Evolutionary conservation across 2,888 invertebrate species (phyloP).

Genomic region (Clusia tigrina): DNA sequence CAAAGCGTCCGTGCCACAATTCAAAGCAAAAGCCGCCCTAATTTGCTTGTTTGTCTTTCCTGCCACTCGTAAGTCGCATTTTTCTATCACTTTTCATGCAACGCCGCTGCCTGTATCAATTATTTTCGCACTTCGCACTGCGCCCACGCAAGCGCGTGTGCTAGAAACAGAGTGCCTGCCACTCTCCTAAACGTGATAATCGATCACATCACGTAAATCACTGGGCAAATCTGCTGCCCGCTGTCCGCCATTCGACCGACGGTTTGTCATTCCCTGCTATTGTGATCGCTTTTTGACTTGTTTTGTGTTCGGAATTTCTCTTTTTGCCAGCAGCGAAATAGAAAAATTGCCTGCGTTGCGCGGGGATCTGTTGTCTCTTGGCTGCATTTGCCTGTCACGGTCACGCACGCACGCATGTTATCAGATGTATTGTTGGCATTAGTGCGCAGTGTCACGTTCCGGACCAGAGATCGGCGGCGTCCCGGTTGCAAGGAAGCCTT

Average conservation of each 20-base stretch:
- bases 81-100: neutral
- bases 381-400: constrained; percentile 28
- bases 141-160: constrained; percentile 25
- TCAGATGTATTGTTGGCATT: constrained; percentile 1
- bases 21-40: no score
- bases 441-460: no score
- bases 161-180: neutral
- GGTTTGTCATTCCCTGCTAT: neutral
- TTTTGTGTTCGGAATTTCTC: neutral
- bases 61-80: no score
- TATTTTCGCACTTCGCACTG: constrained; percentile 34
- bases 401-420: constrained; percentile 15
- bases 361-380: neutral
- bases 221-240: no score
- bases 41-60: no score
- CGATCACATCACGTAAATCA: constrained; percentile 21
- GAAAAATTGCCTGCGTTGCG: neutral
- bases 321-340: neutral
- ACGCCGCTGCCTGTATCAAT: constrained; percentile 38
- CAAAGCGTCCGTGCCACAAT: no score
- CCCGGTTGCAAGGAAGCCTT: no score
- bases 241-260: no score
- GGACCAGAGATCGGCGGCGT: no score
- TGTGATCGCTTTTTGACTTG: neutral
- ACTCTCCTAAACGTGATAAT: constrained; percentile 18